A percentile compares a stretch with the other conserved stretches of the same genome.
phyloP scores from a whole-genome alignment of 2,113 vertebrate species.

The Thryonomys swinderianus region DNA sequence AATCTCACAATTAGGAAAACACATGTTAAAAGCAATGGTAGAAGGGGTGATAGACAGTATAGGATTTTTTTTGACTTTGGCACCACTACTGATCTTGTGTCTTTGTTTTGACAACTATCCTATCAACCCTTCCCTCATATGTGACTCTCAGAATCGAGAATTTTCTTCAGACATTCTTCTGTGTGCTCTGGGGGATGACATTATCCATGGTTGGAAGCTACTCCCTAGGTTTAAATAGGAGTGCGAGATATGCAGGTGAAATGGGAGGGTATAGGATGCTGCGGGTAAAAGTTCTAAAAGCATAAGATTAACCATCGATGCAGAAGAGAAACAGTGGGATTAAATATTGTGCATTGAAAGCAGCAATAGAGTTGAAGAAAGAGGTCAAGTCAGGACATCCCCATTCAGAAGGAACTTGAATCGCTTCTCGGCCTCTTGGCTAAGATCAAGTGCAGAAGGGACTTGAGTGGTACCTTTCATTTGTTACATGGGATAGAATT shows the following conservation, averaged over 20 bases:
- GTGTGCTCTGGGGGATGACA: background rate
- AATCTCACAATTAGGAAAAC: background rate
- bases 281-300: background rate
- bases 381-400: background rate
- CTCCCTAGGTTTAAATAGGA: background rate
- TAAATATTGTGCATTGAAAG: background rate
- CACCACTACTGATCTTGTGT: background rate
- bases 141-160: background rate
- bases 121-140: background rate
- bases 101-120: background rate
- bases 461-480: background rate
- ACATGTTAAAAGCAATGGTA: background rate
- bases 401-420: background rate
- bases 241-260: background rate
- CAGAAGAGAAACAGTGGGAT: background rate
- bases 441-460: no score
- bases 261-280: background rate
- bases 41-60: background rate
- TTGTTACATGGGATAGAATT: background rate
- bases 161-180: background rate
- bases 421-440: no score
- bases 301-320: background rate
- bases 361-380: background rate
- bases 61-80: background rate
- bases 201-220: background rate